Evolutionary conservation across 2,797 vertebrate species (phyloP).

Genomic region (Arremon brunneinucha): DNA sequence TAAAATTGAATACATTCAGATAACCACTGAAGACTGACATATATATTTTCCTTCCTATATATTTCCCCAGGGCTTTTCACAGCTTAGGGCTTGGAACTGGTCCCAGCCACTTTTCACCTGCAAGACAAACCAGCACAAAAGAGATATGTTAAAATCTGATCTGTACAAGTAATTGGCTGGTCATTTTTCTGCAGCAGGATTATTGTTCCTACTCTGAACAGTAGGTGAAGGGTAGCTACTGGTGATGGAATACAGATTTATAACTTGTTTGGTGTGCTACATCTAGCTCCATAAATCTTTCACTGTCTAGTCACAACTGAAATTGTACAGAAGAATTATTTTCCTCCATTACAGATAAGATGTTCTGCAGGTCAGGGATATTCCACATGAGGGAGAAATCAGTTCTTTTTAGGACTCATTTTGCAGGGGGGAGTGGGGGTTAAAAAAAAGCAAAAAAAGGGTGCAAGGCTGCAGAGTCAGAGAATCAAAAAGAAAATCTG

Average conservation of each 20-base stretch:
- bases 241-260: neutral
- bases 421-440: neutral
- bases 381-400: neutral
- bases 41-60: neutral
- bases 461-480: neutral
- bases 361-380: neutral
- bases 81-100: constrained; percentile 71
- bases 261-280: neutral
- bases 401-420: neutral
- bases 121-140: constrained; percentile 13
- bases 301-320: neutral
- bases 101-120: constrained; percentile 92
- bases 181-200: neutral
- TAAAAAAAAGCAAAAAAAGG: neutral
- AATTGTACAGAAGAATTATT: neutral
- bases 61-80: neutral
- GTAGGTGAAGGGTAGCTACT: neutral
- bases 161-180: neutral
- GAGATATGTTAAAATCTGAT: neutral
- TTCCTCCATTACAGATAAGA: neutral
- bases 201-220: neutral
- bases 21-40: neutral
- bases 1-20: neutral
- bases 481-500: neutral
- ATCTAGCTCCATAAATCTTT: neutral